phyloP scores from a whole-genome alignment of 2,797 vertebrate genomes.

The Myoxocephalus aenaeus region DNA sequence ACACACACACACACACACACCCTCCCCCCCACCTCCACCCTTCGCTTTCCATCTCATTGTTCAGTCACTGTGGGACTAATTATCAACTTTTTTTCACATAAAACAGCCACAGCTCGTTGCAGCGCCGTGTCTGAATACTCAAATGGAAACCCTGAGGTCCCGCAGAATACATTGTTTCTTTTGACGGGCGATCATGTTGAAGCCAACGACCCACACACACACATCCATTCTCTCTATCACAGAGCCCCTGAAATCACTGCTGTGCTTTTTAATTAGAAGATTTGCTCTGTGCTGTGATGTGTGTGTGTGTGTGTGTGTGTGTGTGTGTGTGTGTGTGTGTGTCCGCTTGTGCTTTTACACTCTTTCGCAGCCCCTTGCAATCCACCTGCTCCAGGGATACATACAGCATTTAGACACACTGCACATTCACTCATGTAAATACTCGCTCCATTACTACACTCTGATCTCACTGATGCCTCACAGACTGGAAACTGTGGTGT shows the following conservation, averaged over 20 bases:
- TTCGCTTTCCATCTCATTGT: conserved; percentile 84
- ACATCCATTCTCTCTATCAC: conserved; percentile 49
- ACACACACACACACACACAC: too few relatives aligned
- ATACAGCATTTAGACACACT: conserved; percentile 23
- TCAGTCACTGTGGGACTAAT: conserved; percentile 99
- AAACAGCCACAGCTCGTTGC: conserved; percentile 89
- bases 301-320: conserved; percentile 19
- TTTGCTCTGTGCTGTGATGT: conserved; percentile 56
- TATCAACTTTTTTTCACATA: conserved; percentile 92
- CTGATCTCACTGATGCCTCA: conserved; percentile 50
- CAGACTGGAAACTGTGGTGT: conserved; percentile 37
- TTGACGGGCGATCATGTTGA: conserved; percentile 87
- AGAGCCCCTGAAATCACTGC: conserved; percentile 71
- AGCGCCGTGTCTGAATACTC: conserved; percentile 85
- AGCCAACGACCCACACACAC: conserved; percentile 70
- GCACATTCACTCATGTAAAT: conserved; percentile 51
- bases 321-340: conserved; percentile 23
- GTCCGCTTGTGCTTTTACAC: conserved; percentile 32
- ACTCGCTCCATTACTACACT: conserved; percentile 37
- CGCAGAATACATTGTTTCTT: conserved; percentile 92
- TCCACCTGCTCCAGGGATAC: conserved; percentile 68
- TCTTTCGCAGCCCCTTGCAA: conserved; percentile 61
- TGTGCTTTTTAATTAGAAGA: conserved; percentile 84
- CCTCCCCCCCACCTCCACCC: conserved; percentile 1
- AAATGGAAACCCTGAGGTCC: conserved; percentile 95